phyloP scores from a whole-genome alignment of 2,888 invertebrate species.

The Eremobia ochroleuca region DNA sequence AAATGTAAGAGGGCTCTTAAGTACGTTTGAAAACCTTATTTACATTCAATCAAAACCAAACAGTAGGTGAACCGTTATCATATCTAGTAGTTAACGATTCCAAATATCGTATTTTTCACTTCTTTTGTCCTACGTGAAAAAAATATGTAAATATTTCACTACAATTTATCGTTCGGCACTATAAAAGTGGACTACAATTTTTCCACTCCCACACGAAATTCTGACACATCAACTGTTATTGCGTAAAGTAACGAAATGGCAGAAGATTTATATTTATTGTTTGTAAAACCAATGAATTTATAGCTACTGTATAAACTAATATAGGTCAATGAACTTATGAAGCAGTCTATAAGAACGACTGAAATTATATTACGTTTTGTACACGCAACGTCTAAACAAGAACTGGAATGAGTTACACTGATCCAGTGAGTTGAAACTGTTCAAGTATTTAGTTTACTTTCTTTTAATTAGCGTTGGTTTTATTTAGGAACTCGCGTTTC shows the following conservation, averaged over 20 bases:
- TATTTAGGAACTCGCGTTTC: slow-evolving; percentile 26
- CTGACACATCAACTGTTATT: slow-evolving; percentile 53
- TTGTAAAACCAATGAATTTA: slow-evolving; percentile 58
- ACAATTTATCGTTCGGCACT: slow-evolving; percentile 13
- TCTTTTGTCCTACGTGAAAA: neutral
- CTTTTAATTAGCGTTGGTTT: slow-evolving; percentile 44
- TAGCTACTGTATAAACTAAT: slow-evolving; percentile 53
- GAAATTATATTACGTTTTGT: slow-evolving; percentile 55
- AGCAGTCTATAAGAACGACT: slow-evolving; percentile 26
- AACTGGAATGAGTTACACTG: slow-evolving; percentile 40
- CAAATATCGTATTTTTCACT: neutral
- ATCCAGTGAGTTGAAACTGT: slow-evolving; percentile 47
- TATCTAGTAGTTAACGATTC: neutral
- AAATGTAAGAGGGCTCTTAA: no score
- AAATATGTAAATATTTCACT: slow-evolving; percentile 36
- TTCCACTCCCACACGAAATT: slow-evolving; percentile 43
- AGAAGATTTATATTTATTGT: slow-evolving; percentile 66
- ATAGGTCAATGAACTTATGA: slow-evolving; percentile 66
- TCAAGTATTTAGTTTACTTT: slow-evolving; percentile 45
- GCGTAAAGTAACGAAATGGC: slow-evolving; percentile 59
- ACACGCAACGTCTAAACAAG: slow-evolving; percentile 56
- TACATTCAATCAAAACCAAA: slow-evolving; percentile 20
- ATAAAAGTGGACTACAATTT: slow-evolving; percentile 18
- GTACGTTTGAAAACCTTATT: neutral
- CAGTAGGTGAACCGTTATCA: neutral